Base-by-base conservation (phyloP, 1,140 invertebrate genomes). In the Steinernema feltiae region DNA sequence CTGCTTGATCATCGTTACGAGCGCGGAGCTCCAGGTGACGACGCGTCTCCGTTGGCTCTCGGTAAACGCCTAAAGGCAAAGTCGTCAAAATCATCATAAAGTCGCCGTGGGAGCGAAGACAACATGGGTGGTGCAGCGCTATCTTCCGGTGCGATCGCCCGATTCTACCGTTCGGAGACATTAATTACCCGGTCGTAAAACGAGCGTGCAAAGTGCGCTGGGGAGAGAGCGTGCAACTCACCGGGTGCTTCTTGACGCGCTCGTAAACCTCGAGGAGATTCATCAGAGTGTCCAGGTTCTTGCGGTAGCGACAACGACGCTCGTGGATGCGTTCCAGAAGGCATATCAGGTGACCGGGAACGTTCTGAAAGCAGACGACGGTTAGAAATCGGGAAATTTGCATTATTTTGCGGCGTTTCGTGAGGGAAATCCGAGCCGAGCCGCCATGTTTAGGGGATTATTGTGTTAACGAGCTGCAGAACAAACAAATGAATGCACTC, bases 41-140 rank as follows among this genome's bases (percentile, higher is more conserved):
- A 63, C 53, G 53, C 53, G 53, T 63, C 24, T 12, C 53, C 53
- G 15, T 27, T 63, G 53, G 12, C 12, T 17, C 12, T 63, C 53
- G 53, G 53, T 63, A 63, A 63, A 63, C 53, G 53, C 53, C 53
- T 63, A 27, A 63, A 63, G 53, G 53, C 15, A 63, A n/a, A 27
- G 24, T 63, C 53, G 53, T 63, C 15, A 63, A 63, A 41, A 41
- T 41, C 35, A 41, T 18, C 35, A 41, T 41, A 41, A 41, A 41
- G 35, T 7, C 7, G 35, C 35, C 18, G 7, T 41, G 35, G 35
- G 35, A 7, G 35, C 53, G 53, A 21, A 15, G 53, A 63, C 15
- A 17, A 63, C 53, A 3, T 21, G 53, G 53, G 15, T 15, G 53
- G 53, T 63, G 12, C 18, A 41, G 35, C 18, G 53, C 53, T 63